These are phyloP conservation scores for Conistra vaccinii DNA, from an alignment of 2,888 invertebrate genomes.

Conservation along the genomic window DNA sequence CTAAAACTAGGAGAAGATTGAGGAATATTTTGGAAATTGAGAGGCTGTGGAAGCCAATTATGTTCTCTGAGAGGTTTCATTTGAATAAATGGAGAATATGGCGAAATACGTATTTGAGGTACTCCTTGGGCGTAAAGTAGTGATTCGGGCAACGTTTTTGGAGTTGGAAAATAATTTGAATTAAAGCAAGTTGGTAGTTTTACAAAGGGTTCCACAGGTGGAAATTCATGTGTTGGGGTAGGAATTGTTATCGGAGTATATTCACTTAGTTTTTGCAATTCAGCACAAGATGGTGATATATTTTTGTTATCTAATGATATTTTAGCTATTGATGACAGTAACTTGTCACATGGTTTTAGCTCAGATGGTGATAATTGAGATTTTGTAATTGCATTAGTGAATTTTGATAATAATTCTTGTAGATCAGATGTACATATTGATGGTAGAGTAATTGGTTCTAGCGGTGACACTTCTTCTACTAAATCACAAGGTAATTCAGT, in stretches of 20 bases:
- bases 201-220: neutral
- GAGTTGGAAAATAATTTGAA: neutral
- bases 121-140: neutral
- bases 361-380: neutral
- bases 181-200: neutral
- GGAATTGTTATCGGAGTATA: neutral
- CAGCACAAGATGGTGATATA: neutral
- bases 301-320: neutral
- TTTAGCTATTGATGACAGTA: slow-evolving; percentile 2
- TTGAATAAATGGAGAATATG: slow-evolving; percentile 1
- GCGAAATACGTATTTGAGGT: neutral
- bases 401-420: slow-evolving; percentile 19
- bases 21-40: neutral
- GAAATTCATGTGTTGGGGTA: neutral
- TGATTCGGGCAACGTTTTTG: neutral
- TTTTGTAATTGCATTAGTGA: slow-evolving; percentile 12
- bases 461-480: neutral
- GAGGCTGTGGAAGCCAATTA: neutral
- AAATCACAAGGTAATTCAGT: neutral
- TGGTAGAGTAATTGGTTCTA: neutral
- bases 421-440: neutral
- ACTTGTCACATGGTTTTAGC: neutral
- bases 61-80: neutral
- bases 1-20: neutral
- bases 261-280: slow-evolving; percentile 4